Conservation (phyloP, 2,113 vertebrate species). For the Siphamia tubifer region DNA sequence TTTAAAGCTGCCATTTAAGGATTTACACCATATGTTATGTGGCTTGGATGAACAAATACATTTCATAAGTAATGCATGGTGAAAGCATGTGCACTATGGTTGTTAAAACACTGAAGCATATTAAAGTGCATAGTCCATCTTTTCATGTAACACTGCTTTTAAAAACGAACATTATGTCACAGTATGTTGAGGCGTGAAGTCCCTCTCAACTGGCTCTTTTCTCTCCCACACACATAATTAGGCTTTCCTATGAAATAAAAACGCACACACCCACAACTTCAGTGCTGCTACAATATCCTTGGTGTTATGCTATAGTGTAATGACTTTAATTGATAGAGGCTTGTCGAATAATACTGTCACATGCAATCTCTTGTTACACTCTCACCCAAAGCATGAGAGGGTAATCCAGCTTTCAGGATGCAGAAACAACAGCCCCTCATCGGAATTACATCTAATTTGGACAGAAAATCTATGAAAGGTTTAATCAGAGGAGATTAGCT, state of each 20-base stretch:
- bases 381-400: not conserved
- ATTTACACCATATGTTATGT: not conserved
- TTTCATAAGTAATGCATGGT: conserved; percentile 70
- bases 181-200: conserved; percentile 39
- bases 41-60: conserved; percentile 67
- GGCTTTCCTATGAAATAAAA: not conserved
- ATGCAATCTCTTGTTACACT: conserved; percentile 9
- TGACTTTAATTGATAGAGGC: conserved; percentile 43
- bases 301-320: conserved; percentile 16
- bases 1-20: not conserved
- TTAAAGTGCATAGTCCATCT: conserved; percentile 26
- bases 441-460: conserved; percentile 2
- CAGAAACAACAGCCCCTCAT: not conserved
- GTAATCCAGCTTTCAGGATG: not conserved
- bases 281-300: conserved; percentile 35
- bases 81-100: not conserved
- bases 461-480: not conserved
- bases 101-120: conserved; percentile 17
- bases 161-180: conserved; percentile 43
- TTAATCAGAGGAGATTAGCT: conserved; percentile 41
- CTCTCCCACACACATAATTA: conserved; percentile 49
- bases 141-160: conserved; percentile 39
- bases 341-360: conserved; percentile 23
- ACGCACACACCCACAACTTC: conserved; percentile 20
- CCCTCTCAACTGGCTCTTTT: conserved; percentile 6